Base-by-base conservation (phyloP, 2,113 vertebrate genomes). In the mouse (Mus musculus) region DNA sequence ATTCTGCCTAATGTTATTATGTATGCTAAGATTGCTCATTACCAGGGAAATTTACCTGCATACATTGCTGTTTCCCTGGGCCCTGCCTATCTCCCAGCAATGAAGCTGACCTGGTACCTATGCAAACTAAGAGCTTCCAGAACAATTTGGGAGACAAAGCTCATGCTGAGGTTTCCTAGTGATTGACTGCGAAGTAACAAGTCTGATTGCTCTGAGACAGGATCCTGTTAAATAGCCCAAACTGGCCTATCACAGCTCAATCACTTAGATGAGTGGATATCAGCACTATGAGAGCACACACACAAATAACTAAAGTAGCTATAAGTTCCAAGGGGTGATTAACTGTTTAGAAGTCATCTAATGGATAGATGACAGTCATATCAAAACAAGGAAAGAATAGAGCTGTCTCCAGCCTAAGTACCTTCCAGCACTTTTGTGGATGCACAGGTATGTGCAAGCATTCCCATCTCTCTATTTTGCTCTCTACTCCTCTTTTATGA, bases 21-120 rank as follows among this genome's bases (percentile, higher is more conserved):
- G 30, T 16, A 39, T 39, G 59, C 16, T 75, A 22, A 33, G 54
- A 78, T 19, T 61, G 0, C 19, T 46, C 3, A 22, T 12, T 19
- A 65, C 12, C 30, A 36, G 5, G 7, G 39, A 88, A 46, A 91
- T 28, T 20, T 36, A 22, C 7, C 36, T 17, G 4, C 26, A 7
- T 5, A 36, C 7, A 26, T 24, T 1, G 9, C 59, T 5, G 14
- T 2, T 22, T 73, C 0, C 1, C 65, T 63, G 65, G 19, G 39
- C n/a, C 56, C 56, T 17, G 2, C 36, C 8, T 49, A 33, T 22
- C 9, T 39, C 54, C 28, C 39, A 26, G 65, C 17, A 4, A 73
- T 1, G n/a, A 30, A 20, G 3, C 3, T 30, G 88, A 42, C 28
- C 3, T 26, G 10, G 52, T 19, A 39, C 4, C 0, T 9, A 49